Evolutionary conservation across 2,888 invertebrate species (phyloP), one percentile per base, ranked within the genome.

Genomic region (Cylindroiulus punctatus): DNA sequence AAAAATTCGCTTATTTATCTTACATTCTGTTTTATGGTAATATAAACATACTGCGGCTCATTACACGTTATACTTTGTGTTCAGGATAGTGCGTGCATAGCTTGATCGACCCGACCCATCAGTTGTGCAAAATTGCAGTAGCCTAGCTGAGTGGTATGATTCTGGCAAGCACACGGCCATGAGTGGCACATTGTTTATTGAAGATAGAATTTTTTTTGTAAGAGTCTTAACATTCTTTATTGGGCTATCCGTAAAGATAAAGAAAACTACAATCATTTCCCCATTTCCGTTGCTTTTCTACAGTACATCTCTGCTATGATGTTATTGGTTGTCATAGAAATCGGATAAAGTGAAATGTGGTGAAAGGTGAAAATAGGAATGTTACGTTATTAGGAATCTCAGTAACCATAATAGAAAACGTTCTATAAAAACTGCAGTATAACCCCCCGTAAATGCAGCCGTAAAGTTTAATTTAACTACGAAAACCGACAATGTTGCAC

Each of bases 121-220:
- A 36, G 36, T 65, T 26, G 26, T 65, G 26, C 26, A 14, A 14
- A 76, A 76, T 8, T 76, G 30, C 30, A 32, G 14, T 76, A 14
- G 76, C 76, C 30, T 76, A 30, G 26, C 4, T 30, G 30, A 76
- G 76, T 32, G 8, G 76, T 26, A 30, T 76, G 76, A 76, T 76
- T 76, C 76, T 76, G 76, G 76, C 32, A 76, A 26, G 76, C 14
- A 76, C 30, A 76, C 76, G 30, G 10, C 30, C 76, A 30, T 32
- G 30, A 32, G 76, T 76, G 76, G 76, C 76, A 76, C 76, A 76
- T 76, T 76, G 76, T 76, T 76, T 76, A 76, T 76, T 76, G 30
- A 76, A 76, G 76, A 76, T 76, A 76, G 76, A 17, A 76, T 17
- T 26, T 32, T 30, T 76, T 76, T 76, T 36, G 2, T 36, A 30